Evolutionary conservation across 2,113 vertebrate genomes (phyloP).

Genomic region (Actinemys pallida): DNA sequence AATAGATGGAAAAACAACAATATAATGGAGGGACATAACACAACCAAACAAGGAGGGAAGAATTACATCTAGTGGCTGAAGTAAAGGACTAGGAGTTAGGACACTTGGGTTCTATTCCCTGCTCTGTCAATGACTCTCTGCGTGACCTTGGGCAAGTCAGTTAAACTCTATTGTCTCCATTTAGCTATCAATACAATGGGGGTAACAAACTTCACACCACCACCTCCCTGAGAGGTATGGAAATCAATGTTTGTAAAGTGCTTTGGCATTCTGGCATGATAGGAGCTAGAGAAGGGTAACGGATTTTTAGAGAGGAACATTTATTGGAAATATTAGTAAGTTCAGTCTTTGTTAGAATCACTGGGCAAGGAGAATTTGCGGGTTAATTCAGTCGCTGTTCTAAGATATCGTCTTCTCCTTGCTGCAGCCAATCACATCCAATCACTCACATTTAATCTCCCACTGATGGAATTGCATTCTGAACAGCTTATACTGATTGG

Average conservation of each 20-base stretch:
- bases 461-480: neutral
- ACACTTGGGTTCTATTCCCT: neutral
- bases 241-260: neutral
- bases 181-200: neutral
- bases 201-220: neutral
- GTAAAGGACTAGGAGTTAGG: neutral
- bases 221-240: neutral
- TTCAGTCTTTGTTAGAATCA: neutral
- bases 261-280: neutral
- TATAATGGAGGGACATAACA: fast-evolving
- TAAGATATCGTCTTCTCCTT: neutral
- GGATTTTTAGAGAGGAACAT: neutral
- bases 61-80: neutral
- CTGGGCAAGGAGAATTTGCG: neutral
- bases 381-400: neutral
- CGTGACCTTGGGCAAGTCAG: neutral
- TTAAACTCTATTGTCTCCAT: neutral
- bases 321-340: neutral
- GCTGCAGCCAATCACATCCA: neutral
- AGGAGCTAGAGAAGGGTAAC: neutral
- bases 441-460: neutral
- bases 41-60: neutral
- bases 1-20: fast-evolving
- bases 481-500: neutral
- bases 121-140: neutral